Conservation (phyloP, 1,140 invertebrate genomes). For the Bactericera cockerelli region DNA sequence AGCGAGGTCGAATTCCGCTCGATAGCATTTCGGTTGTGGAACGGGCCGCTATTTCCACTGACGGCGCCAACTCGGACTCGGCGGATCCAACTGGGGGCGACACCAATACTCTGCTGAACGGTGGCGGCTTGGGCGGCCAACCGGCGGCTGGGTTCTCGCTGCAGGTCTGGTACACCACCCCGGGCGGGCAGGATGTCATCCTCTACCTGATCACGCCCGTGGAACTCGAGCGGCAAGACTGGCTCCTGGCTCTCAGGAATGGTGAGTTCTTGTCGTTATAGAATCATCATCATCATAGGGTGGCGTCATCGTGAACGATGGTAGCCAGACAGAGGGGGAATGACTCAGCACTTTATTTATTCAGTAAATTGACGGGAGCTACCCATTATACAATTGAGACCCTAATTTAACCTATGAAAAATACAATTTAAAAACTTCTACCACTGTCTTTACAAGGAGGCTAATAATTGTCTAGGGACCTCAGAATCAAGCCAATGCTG, state of each 20-base stretch:
- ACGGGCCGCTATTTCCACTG: conserved; percentile 32
- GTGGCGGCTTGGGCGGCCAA: conserved; percentile 10
- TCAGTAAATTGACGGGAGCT: no score
- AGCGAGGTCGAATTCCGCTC: conserved; percentile 60
- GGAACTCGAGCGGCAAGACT: conserved; percentile 52
- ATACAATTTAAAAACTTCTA: no score
- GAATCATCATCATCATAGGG: not conserved
- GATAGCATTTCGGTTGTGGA: conserved; percentile 58
- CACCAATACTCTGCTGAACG: conserved; percentile 14
- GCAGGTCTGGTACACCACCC: conserved; percentile 58
- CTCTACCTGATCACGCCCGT: conserved; percentile 56
- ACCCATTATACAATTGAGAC: no score
- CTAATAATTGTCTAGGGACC: no score
- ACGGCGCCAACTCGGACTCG: conserved; percentile 10
- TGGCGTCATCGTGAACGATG: no score
- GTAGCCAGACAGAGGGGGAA: no score
- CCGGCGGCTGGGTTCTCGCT: conserved; percentile 37
- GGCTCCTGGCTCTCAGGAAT: conserved; percentile 58
- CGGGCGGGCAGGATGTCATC: conserved; percentile 47
- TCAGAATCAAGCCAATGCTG: no score
- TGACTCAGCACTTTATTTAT: no score
- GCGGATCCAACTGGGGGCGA: conserved; percentile 4
- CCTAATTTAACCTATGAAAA: no score
- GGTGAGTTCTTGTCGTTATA: conserved; percentile 34
- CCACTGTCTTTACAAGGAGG: no score